These are phyloP conservation scores for Zygaena filipendulae DNA, from an alignment of 2,888 invertebrate genomes.

Conservation along the genomic window DNA sequence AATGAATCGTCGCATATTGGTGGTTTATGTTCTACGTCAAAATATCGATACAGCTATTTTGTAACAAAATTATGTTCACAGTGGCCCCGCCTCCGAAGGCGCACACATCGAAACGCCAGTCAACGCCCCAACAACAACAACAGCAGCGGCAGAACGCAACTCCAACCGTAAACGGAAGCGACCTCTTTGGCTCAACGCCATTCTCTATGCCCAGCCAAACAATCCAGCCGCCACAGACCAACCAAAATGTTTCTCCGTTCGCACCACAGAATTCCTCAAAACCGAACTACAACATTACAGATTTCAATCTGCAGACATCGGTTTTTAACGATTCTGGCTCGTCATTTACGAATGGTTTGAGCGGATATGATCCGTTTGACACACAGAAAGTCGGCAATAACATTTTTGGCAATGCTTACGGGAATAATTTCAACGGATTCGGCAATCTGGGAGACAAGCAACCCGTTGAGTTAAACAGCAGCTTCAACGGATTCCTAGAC, in stretches of 20 bases:
- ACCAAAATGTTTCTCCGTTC: conserved; percentile 23
- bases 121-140: conserved; percentile 21
- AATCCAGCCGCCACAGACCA: conserved; percentile 15
- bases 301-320: conserved; percentile 54
- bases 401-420: conserved; percentile 49
- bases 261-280: conserved; percentile 29
- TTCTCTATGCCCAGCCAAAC: conserved; percentile 63
- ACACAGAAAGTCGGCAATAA: conserved; percentile 73
- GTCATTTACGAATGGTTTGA: conserved; percentile 51
- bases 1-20: no score
- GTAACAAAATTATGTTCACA: conserved; percentile 38
- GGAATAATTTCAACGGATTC: conserved; percentile 53
- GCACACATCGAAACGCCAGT: conserved; percentile 66
- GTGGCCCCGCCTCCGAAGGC: conserved; percentile 93
- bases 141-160: conserved; percentile 25
- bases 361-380: conserved; percentile 82
- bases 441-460: conserved; percentile 59
- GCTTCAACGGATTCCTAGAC: conserved; percentile 83
- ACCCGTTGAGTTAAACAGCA: conserved; percentile 57
- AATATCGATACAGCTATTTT: not conserved
- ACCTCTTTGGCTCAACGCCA: conserved; percentile 84
- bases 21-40: not conserved
- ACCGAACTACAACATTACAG: conserved; percentile 57
- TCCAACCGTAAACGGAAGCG: conserved; percentile 65
- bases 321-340: conserved; percentile 44